Conservation (phyloP, 30 jellyfish, hydroid and myxozoan species). For the Hydractinia echinata region DNA sequence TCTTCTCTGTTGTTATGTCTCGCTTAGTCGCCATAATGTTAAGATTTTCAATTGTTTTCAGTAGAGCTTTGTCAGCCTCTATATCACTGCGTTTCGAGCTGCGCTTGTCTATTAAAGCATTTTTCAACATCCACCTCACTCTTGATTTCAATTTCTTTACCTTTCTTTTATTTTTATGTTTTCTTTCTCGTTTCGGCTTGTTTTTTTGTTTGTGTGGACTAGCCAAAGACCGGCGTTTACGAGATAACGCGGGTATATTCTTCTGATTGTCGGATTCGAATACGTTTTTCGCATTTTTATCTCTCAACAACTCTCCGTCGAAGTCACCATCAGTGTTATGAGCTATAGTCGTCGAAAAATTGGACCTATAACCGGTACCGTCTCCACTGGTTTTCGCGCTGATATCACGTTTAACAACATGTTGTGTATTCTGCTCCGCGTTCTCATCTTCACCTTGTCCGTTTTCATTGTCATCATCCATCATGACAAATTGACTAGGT, state of each 20-base stretch:
- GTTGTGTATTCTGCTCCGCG: not conserved
- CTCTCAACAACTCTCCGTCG: conserved; percentile 14
- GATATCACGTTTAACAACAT: not conserved
- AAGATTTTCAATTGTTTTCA: conserved; percentile 29
- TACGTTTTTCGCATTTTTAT: not conserved
- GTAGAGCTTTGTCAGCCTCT: conserved; percentile 22
- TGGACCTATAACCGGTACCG: not conserved
- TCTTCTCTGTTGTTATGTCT: not conserved
- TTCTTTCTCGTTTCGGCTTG: not conserved
- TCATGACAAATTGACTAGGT: not conserved
- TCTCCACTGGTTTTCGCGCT: not conserved
- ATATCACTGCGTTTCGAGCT: conserved; percentile 38
- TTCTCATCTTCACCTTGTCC: not conserved
- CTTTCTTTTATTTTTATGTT: not conserved
- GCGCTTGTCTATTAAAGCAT: not conserved
- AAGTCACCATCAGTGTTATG: conserved; percentile 21
- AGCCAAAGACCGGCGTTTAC: conserved; percentile 20
- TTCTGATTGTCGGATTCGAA: not conserved
- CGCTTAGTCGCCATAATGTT: conserved; percentile 21
- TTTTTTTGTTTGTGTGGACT: not conserved
- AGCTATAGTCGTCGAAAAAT: not conserved
- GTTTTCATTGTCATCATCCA: not conserved
- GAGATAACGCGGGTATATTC: not conserved
- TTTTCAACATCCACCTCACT: not conserved
- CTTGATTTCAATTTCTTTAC: conserved; percentile 3